These are phyloP conservation scores for Galerucella nymphaeae DNA, from an alignment of 2,888 invertebrate genomes.

Conservation along the genomic window DNA sequence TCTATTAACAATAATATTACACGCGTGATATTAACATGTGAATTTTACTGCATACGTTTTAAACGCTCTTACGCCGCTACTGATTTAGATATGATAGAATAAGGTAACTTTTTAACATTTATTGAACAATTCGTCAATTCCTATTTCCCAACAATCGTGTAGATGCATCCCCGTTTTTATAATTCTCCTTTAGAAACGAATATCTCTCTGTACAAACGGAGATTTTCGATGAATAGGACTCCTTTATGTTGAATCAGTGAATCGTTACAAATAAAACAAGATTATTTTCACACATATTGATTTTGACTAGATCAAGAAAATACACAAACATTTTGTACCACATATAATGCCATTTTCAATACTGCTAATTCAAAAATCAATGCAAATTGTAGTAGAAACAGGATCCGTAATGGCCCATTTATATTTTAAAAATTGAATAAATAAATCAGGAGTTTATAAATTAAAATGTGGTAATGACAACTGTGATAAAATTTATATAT, in stretches of 20 bases:
- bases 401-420: not conserved
- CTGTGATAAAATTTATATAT: too few species aligned
- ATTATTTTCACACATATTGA: conserved; percentile 61
- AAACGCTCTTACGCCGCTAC: not conserved
- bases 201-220: conserved; percentile 47
- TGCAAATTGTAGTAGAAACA: conserved; percentile 12
- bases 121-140: conserved; percentile 5
- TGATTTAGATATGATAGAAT: not conserved
- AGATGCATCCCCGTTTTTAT: conserved; percentile 29
- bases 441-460: too few species aligned
- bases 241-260: conserved; percentile 59
- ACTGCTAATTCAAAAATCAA: conserved; percentile 27
- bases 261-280: conserved; percentile 60
- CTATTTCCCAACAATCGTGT: conserved; percentile 25
- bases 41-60: not conserved
- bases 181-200: conserved; percentile 43
- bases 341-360: conserved; percentile 28
- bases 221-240: conserved; percentile 56
- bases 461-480: too few species aligned
- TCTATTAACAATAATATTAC: conserved; percentile 17
- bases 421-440: too few species aligned
- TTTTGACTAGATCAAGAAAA: conserved; percentile 52
- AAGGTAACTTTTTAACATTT: conserved; percentile 6
- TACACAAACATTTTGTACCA: conserved; percentile 37
- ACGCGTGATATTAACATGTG: not conserved